A percentile compares a stretch with the other conserved stretches of the same genome.
Evolutionary conservation across 2,888 invertebrate genomes (phyloP).

Genomic region (Andrena marginata): DNA sequence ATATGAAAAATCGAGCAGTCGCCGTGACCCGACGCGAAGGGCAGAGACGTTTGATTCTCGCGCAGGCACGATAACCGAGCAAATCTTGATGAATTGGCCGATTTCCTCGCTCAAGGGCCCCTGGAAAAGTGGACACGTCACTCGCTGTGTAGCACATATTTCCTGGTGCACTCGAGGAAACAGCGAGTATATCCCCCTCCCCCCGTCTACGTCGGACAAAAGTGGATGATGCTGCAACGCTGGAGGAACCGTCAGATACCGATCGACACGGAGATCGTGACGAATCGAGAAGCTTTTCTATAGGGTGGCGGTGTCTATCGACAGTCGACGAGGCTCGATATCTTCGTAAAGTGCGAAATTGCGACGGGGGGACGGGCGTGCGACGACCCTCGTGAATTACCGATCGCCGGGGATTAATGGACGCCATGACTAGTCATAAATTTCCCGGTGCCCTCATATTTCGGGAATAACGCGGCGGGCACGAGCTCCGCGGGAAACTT

Average conservation of each 20-base stretch:
- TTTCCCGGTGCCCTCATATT: constrained; percentile 26
- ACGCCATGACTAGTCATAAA: constrained; percentile 54
- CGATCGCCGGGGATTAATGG: constrained; percentile 56
- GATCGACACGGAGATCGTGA: constrained; percentile 75
- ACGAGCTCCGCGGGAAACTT: constrained; percentile 20
- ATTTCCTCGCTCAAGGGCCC: constrained; percentile 38
- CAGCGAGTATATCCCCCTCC: neutral
- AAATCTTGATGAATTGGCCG: constrained; percentile 70
- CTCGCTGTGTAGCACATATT: constrained; percentile 27
- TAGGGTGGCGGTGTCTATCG: constrained; percentile 12
- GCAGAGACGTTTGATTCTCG: neutral
- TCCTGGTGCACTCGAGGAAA: constrained; percentile 15
- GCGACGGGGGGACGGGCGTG: constrained; percentile 3
- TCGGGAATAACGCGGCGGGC: constrained; percentile 3
- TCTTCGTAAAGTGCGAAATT: constrained; percentile 54
- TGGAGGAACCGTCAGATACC: constrained; percentile 44
- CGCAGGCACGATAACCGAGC: constrained; percentile 48
- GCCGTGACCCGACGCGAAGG: constrained; percentile 11
- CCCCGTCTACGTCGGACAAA: constrained; percentile 21
- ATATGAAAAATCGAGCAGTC: constrained; percentile 71
- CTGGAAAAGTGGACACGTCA: constrained; percentile 64
- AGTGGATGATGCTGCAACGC: constrained; percentile 37
- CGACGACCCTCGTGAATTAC: constrained; percentile 44
- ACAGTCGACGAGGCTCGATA: constrained; percentile 16
- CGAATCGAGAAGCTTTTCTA: constrained; percentile 69